Conservation (phyloP, 92 coral and sea anemone genomes). For the Paramuricea clavata region DNA sequence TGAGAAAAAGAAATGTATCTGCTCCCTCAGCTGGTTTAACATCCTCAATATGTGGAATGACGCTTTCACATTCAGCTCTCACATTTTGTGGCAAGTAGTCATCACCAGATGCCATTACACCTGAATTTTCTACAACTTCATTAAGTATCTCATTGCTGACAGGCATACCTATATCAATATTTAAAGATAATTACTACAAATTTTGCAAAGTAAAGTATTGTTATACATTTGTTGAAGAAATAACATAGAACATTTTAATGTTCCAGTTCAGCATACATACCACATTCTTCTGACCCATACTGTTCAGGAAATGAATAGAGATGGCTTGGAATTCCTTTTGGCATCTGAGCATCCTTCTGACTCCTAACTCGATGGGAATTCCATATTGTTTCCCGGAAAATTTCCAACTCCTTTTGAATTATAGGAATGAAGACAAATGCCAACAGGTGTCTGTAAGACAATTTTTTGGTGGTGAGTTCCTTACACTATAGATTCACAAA, state of each 20-base stretch:
- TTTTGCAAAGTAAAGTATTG: neutral
- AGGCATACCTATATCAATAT: conserved; percentile 2
- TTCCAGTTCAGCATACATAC: neutral
- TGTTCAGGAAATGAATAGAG: neutral
- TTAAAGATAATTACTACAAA: neutral
- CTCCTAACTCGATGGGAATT: neutral
- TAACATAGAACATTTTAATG: neutral
- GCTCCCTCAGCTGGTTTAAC: conserved; percentile 74
- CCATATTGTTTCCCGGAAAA: conserved; percentile 1
- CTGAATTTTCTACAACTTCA: conserved; percentile 27
- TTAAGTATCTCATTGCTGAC: conserved; percentile 4
- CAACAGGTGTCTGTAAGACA: no score
- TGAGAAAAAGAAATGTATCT: conserved; percentile 65
- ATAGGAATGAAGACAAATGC: no score
- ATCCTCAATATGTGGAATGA: conserved; percentile 63
- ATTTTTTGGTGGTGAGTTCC: no score
- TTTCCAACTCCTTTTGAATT: neutral
- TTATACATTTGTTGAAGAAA: neutral
- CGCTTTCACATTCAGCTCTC: conserved; percentile 65
- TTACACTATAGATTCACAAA: no score
- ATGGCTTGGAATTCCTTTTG: conserved; percentile 8
- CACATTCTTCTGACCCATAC: neutral
- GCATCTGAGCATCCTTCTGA: neutral
- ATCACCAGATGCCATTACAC: neutral
- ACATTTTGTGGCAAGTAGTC: conserved; percentile 49